Base-by-base conservation (phyloP, 2,113 vertebrate genomes). In the Phrynocephalus versicolor region DNA sequence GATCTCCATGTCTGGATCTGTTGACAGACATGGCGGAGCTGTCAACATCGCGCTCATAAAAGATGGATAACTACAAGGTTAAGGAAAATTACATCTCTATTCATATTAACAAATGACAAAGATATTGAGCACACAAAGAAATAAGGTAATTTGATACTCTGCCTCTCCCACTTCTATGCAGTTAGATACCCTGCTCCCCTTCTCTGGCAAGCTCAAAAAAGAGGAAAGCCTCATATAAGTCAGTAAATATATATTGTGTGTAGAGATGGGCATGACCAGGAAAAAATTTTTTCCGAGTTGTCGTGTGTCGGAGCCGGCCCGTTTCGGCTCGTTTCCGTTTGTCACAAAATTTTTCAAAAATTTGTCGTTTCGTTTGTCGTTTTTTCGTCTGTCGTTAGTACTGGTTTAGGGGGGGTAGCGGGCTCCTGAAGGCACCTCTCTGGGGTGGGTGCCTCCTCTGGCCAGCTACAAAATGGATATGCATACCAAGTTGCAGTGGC, bases 101-200 rank as follows among this genome's bases (percentile, higher is more conserved):
- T 87, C 62, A 79, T 73, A 73, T 79, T 79, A 72, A 83, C 65
- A 79, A 57, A 79, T 39, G 51, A 37, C 67, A 85, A 27, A 55
- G 55, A n/a, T 55, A 57, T 21, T 67, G 58, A 45, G 70, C 58
- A 81, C 35, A 41, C 73, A 58, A 55, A 73, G 70, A 85, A 58
- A 85, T 6, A 80, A 39, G 69, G 39, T 35, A 76, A 25, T 33
- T 2, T 51, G 58, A 69, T 58, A 37, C 14, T 10, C 45, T 51
- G 45, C 45, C 10, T 10, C 45, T 51, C 64, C 39, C 51, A 70
- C 55, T n/a, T 58, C 64, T 78, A 39, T 58, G 33, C 16, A 37
- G 30, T 57, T 62, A 62, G 51, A 86, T 27, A 55, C 16, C 45
- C 45, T 51, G 45, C 45, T 10, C 45, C 10, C 45, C 45, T 51